These are phyloP conservation scores for Yponomeuta sedellus DNA, from an alignment of 2,888 invertebrate genomes.

Conservation along the genomic window DNA sequence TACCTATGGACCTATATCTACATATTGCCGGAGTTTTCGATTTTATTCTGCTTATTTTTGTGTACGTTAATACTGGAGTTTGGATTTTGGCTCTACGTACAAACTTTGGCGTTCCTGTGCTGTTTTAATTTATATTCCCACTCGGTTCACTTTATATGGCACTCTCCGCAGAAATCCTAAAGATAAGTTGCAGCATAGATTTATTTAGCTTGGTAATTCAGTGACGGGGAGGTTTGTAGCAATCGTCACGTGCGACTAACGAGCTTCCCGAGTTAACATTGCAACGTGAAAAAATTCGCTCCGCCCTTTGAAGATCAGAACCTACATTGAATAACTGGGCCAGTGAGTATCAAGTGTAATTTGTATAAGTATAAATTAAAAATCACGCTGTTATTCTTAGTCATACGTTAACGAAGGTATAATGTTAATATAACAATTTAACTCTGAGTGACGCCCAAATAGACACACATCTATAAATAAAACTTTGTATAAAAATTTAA, in stretches of 20 bases:
- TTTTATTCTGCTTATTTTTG: neutral
- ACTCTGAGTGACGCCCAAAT: no score
- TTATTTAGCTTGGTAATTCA: conserved; percentile 55
- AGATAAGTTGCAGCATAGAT: conserved; percentile 26
- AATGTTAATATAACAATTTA: no score
- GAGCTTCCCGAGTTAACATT: conserved; percentile 68
- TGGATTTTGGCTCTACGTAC: neutral
- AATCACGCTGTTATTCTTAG: no score
- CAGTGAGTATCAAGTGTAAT: conserved; percentile 8
- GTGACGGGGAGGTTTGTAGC: conserved; percentile 50
- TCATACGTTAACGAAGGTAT: no score
- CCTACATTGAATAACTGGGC: neutral
- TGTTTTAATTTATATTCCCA: neutral
- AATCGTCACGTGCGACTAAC: conserved; percentile 71
- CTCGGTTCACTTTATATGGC: neutral
- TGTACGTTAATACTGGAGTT: neutral
- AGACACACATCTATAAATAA: no score
- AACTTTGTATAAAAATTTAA: no score
- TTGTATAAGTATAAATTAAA: neutral
- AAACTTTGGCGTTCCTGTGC: neutral
- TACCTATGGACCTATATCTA: no score
- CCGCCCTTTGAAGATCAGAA: conserved; percentile 25
- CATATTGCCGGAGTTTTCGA: neutral
- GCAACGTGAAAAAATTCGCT: conserved; percentile 68
- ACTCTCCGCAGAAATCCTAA: neutral